Percentiles rank a stretch among this genome's conserved stretches.
phyloP scores from a whole-genome alignment of 1,140 invertebrate genomes.

The Brachionus koreanus region DNA sequence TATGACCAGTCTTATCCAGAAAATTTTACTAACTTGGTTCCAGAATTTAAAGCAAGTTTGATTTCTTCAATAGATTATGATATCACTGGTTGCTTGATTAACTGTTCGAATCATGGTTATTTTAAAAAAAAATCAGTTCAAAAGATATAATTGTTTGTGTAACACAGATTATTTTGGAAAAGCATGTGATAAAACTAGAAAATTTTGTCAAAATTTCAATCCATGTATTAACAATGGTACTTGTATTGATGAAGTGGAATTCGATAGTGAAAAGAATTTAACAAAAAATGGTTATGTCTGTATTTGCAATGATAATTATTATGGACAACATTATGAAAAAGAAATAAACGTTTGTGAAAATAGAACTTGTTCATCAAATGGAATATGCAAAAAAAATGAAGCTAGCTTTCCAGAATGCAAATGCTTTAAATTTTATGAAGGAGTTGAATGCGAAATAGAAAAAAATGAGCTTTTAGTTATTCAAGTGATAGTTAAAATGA shows the following conservation, averaged over 20 bases:
- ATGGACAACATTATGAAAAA: not conserved
- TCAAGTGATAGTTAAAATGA: not conserved
- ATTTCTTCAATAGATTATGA: not conserved
- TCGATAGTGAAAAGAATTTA: not conserved
- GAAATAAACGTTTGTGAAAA: not conserved
- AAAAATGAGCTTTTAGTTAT: not conserved
- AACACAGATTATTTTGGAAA: not conserved
- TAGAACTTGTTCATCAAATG: conserved; percentile 1
- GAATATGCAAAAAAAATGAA: not conserved
- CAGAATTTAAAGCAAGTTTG: not conserved
- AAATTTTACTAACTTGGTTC: not conserved
- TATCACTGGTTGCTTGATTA: not conserved
- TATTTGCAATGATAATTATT: not conserved
- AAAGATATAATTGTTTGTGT: not conserved
- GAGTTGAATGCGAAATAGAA: not conserved
- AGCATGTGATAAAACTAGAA: not conserved
- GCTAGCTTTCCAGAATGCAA: not conserved
- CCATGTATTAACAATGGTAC: not conserved
- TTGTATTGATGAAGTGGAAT: not conserved
- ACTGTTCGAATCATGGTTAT: not conserved
- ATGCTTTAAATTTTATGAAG: not conserved
- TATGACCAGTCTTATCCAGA: not conserved
- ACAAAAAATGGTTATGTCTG: not conserved
- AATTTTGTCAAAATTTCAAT: not conserved
- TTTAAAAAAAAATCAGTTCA: not conserved